Conservation (phyloP, 2,113 vertebrate species). For the Sander vitreus region DNA sequence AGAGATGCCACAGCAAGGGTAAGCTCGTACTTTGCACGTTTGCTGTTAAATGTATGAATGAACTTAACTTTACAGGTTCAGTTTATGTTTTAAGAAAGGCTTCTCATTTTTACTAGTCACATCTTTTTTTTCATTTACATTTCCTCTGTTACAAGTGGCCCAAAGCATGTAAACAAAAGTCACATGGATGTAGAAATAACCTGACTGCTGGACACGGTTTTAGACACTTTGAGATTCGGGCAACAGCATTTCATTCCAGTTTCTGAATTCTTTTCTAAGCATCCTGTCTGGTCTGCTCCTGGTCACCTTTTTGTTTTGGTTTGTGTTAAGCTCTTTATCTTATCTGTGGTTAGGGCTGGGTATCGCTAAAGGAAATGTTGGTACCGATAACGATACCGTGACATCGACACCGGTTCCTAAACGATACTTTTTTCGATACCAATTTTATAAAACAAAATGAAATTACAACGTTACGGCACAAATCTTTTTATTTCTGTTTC, state of each 20-base stretch:
- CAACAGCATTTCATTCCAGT: not conserved
- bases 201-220: not conserved
- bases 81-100: not conserved
- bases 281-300: not conserved
- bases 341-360: too few relatives aligned
- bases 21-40: conserved; percentile 27
- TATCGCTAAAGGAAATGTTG: too few relatives aligned
- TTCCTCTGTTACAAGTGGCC: not conserved
- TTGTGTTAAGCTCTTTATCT: not conserved
- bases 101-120: not conserved
- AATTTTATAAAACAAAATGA: too few relatives aligned
- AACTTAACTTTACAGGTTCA: too few relatives aligned
- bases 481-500: too few relatives aligned
- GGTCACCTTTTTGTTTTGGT: not conserved
- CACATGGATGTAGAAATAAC: not conserved
- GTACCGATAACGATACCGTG: too few relatives aligned
- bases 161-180: not conserved
- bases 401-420: too few relatives aligned
- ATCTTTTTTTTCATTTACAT: not conserved
- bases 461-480: too few relatives aligned
- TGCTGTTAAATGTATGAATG: not conserved
- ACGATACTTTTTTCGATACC: too few relatives aligned
- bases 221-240: not conserved
- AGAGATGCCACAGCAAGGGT: conserved; percentile 96
- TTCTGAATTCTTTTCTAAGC: not conserved